These are phyloP conservation scores for Druon quercuslanigerum DNA, from an alignment of 1,140 invertebrate species.

Conservation along the genomic window DNA sequence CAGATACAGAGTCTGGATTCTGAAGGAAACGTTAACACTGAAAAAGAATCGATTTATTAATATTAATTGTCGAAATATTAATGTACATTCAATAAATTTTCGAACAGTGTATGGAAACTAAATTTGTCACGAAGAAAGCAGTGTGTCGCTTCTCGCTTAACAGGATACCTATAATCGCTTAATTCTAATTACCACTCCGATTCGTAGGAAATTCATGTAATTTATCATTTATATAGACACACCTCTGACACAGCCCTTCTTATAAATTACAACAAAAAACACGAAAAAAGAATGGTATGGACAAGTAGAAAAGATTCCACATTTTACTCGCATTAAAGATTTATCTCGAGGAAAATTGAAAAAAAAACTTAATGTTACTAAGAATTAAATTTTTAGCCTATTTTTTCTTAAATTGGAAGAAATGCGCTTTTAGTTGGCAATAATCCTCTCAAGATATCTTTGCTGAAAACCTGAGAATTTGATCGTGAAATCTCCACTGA, in stretches of 20 bases:
- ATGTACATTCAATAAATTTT: slow-evolving; percentile 46
- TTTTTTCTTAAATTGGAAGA: background rate
- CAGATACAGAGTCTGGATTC: background rate
- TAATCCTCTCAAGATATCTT: background rate
- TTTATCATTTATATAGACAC: slow-evolving; percentile 15
- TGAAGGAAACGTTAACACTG: slow-evolving; percentile 34
- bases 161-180: slow-evolving; percentile 4
- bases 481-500: background rate
- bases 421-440: background rate
- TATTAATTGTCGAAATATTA: background rate
- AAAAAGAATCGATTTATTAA: slow-evolving; percentile 52
- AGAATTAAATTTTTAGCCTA: no score
- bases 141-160: no score
- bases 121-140: background rate
- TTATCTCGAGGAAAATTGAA: background rate
- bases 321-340: no score
- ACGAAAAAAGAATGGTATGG: no score
- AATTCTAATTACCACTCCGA: slow-evolving; percentile 13
- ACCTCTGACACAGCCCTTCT: slow-evolving; percentile 28
- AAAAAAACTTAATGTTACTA: background rate
- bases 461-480: background rate
- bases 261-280: slow-evolving; percentile 18
- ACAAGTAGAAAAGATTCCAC: no score
- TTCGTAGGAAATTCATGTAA: slow-evolving; percentile 7
- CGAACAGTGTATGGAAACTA: background rate